Conservation (phyloP, 2,888 invertebrate genomes). For the Cartodere bifasciata region DNA sequence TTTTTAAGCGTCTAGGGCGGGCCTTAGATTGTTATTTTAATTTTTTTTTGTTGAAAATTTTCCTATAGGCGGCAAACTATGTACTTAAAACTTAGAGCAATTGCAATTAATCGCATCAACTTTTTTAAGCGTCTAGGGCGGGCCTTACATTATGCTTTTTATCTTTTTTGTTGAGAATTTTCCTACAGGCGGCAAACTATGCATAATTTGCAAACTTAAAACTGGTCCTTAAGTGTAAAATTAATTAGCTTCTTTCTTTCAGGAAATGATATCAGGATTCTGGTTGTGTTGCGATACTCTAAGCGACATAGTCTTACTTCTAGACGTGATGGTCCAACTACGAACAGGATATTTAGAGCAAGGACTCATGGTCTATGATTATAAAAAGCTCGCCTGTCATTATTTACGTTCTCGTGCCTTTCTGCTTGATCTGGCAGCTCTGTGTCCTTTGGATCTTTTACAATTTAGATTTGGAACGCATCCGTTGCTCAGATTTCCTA, state of each 20-base stretch:
- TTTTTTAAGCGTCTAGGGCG: no score
- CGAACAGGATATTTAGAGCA: slow-evolving; percentile 92
- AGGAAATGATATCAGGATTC: slow-evolving; percentile 50
- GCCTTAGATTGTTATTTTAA: no score
- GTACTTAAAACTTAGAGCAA: no score
- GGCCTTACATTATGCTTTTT: no score
- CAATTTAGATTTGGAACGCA: slow-evolving; percentile 69
- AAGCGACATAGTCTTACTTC: slow-evolving; percentile 75
- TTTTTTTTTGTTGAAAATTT: no score
- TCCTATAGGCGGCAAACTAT: no score
- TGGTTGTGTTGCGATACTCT: slow-evolving; percentile 77
- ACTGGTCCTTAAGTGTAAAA: no score
- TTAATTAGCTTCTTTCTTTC: slow-evolving; percentile 14
- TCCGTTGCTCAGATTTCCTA: slow-evolving; percentile 78
- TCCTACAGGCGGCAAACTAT: no score
- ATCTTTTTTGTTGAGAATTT: no score
- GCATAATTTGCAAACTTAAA: no score
- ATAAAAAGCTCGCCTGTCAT: slow-evolving; percentile 77
- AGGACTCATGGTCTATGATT: slow-evolving; percentile 89
- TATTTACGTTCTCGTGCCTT: slow-evolving; percentile 78
- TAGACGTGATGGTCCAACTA: slow-evolving; percentile 84
- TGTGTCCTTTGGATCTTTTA: slow-evolving; percentile 77
- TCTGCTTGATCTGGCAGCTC: slow-evolving; percentile 66
- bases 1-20: no score
- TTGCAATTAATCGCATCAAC: no score